phyloP scores from a whole-genome alignment of 2,797 vertebrate genomes.

The Cyprinodon diabolis region DNA sequence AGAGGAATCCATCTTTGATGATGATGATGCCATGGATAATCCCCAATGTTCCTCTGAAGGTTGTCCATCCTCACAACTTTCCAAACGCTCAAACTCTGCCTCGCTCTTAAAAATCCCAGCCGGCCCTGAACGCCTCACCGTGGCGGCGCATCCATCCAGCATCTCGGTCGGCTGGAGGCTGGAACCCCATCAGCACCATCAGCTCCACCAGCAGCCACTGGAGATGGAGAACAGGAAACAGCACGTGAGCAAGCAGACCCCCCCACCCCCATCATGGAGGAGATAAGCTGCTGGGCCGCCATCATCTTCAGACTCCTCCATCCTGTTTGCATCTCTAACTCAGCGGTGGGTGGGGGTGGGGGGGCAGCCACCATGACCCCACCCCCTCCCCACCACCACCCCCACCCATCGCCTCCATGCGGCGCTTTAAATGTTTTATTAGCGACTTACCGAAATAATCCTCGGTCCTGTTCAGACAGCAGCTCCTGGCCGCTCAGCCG shows the following conservation, averaged over 20 bases:
- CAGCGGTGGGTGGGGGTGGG: too few relatives aligned
- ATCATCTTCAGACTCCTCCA: too few relatives aligned
- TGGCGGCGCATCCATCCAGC: slow-evolving; percentile 26
- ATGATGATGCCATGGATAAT: not conserved
- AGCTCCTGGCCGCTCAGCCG: not conserved
- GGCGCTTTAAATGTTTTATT: slow-evolving; percentile 3
- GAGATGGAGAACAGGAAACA: not conserved
- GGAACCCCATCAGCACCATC: slow-evolving; percentile 9
- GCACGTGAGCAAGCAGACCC: not conserved
- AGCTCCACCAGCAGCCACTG: not conserved
- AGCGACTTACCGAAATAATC: not conserved
- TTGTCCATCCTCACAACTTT: not conserved
- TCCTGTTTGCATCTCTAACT: too few relatives aligned
- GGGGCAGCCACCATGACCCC: too few relatives aligned
- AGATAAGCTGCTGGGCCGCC: too few relatives aligned
- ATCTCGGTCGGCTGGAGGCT: slow-evolving; percentile 16
- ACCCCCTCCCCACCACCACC: too few relatives aligned
- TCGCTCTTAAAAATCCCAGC: not conserved
- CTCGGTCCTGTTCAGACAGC: not conserved
- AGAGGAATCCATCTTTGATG: not conserved
- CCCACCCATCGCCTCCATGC: not conserved
- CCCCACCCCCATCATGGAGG: too few relatives aligned
- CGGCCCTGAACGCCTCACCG: slow-evolving; percentile 16
- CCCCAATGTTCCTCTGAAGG: not conserved
- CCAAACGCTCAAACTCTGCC: not conserved